phyloP scores from a whole-genome alignment of 2,888 invertebrate genomes.

The Epistrophe grossulariae region DNA sequence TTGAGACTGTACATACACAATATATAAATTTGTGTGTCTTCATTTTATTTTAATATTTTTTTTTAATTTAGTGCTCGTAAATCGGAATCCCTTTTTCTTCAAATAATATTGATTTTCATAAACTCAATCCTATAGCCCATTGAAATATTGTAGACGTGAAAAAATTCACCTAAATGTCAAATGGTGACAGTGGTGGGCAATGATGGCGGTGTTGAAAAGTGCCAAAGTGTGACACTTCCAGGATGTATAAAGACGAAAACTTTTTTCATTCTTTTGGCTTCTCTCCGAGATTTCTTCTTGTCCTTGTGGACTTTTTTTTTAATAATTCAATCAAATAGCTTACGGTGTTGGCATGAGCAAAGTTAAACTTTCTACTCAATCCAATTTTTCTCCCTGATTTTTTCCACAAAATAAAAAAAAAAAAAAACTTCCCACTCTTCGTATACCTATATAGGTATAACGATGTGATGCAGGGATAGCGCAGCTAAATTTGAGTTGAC shows the following conservation, averaged over 20 bases:
- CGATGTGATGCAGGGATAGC: conserved; percentile 30
- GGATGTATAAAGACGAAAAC: conserved; percentile 75
- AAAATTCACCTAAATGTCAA: conserved; percentile 50
- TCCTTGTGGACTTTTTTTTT: conserved; percentile 77
- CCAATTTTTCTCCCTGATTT: conserved; percentile 34
- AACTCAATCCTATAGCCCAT: no score
- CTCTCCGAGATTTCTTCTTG: conserved; percentile 75
- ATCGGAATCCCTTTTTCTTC: no score
- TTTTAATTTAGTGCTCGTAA: no score
- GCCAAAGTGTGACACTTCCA: conserved; percentile 77
- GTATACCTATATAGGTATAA: neutral
- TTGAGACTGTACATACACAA: no score
- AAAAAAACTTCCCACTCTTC: conserved; percentile 15
- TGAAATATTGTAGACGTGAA: no score
- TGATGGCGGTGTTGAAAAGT: conserved; percentile 75
- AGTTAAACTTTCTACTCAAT: conserved; percentile 59
- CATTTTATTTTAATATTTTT: no score
- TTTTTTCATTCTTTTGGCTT: conserved; percentile 76
- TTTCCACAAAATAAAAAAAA: conserved; percentile 34
- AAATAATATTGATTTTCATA: no score
- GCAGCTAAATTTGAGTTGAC: conserved; percentile 77
- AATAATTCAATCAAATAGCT: conserved; percentile 79
- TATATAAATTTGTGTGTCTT: no score
- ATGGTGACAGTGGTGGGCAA: conserved; percentile 59
- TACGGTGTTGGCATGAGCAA: conserved; percentile 74